Percentiles rank a stretch among this genome's conserved stretches.
These are phyloP conservation scores for Brenthis hecate DNA, from an alignment of 2,888 invertebrate species.

Conservation along the genomic window DNA sequence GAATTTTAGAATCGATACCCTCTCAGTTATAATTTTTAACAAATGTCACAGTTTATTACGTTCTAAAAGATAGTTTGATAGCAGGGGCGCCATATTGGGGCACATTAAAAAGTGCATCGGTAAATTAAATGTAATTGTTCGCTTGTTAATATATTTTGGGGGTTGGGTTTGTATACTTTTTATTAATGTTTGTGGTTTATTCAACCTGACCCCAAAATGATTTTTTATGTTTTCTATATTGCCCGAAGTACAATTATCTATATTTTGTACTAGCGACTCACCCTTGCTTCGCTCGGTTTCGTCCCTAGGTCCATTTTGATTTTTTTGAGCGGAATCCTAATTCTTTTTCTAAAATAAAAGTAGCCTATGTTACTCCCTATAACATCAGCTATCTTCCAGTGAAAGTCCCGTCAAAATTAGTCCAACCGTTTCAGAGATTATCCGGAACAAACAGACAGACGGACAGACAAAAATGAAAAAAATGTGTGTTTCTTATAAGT, in stretches of 20 bases:
- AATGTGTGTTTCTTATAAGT: too few relatives aligned
- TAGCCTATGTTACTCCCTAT: too few relatives aligned
- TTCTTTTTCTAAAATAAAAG: too few relatives aligned
- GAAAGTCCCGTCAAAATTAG: too few relatives aligned
- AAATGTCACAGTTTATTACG: slow-evolving; percentile 76
- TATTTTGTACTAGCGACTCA: too few relatives aligned
- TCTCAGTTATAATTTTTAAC: slow-evolving; percentile 75
- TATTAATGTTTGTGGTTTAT: slow-evolving; percentile 18
- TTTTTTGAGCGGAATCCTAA: too few relatives aligned
- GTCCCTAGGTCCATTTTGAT: too few relatives aligned
- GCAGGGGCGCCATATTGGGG: slow-evolving; percentile 67
- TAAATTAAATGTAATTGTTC: slow-evolving; percentile 83
- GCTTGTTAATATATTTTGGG: slow-evolving; percentile 70
- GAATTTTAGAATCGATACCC: slow-evolving; percentile 76
- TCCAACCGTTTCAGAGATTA: too few relatives aligned
- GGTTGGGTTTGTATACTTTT: slow-evolving; percentile 48
- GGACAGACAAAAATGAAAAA: too few relatives aligned
- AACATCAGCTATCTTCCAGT: too few relatives aligned
- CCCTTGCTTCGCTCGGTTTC: too few relatives aligned
- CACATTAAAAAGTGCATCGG: slow-evolving; percentile 78
- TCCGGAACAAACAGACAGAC: too few relatives aligned
- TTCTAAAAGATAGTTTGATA: slow-evolving; percentile 53
- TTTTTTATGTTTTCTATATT: slow-evolving; percentile 5
- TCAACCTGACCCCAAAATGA: slow-evolving; percentile 14
- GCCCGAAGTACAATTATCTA: not conserved